Percentiles rank a stretch among this genome's conserved stretches.
Conservation (phyloP, 2,888 invertebrate genomes). For the Rhyacophila evoluta region DNA sequence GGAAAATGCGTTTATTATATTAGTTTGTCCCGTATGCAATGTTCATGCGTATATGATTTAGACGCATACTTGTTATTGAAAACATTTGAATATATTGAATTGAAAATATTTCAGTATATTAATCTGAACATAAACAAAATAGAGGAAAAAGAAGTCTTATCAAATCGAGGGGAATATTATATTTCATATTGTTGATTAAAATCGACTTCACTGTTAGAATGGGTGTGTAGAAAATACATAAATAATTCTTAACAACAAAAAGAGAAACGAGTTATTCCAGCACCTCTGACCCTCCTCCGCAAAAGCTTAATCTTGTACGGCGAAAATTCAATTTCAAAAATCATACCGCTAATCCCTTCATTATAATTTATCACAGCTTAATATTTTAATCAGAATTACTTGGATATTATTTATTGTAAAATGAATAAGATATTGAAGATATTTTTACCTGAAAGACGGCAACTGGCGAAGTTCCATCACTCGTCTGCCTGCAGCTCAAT, state of each 20-base stretch:
- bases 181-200: background rate
- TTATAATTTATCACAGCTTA: background rate
- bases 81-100: too few relatives aligned
- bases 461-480: constrained; percentile 40
- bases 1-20: too few relatives aligned
- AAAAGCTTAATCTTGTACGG: background rate
- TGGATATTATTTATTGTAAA: background rate
- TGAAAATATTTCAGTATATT: too few relatives aligned
- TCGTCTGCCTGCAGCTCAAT: constrained; percentile 47
- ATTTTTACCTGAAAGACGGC: constrained; percentile 51
- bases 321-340: background rate
- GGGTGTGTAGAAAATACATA: background rate
- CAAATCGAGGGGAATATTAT: background rate
- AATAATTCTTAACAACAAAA: background rate
- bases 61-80: too few relatives aligned
- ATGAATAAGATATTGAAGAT: too few relatives aligned
- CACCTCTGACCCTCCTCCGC: background rate
- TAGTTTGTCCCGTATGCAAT: too few relatives aligned
- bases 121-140: too few relatives aligned
- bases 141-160: too few relatives aligned
- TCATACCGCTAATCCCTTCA: too few relatives aligned
- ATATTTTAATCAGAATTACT: background rate
- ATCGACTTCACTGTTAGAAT: background rate
- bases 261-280: background rate
- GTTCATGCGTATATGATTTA: too few relatives aligned